phyloP scores from a whole-genome alignment of 2,888 invertebrate species.

The Macaria notata region DNA sequence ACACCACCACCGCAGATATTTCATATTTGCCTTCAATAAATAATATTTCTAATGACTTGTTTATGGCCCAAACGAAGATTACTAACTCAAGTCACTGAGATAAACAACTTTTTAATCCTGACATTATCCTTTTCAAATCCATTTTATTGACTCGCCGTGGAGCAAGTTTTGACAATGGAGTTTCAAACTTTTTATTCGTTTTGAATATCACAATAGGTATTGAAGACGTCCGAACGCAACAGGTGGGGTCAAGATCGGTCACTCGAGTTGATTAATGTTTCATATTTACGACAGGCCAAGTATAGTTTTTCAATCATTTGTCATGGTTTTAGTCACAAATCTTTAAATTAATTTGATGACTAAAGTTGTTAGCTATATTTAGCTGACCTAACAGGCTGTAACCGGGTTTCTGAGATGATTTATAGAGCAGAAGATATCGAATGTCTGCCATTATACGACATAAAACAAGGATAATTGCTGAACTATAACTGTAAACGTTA shows the following conservation, averaged over 20 bases:
- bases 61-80: slow-evolving; percentile 24
- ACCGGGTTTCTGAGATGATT: slow-evolving; percentile 31
- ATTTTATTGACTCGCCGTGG: too few relatives aligned
- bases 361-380: slow-evolving; percentile 1
- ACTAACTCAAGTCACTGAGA: slow-evolving; percentile 30
- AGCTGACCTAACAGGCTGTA: neutral
- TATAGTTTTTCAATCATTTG: slow-evolving; percentile 21
- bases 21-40: slow-evolving; percentile 24
- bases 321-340: slow-evolving; percentile 18
- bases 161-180: too few relatives aligned
- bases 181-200: too few relatives aligned
- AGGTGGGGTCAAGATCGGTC: slow-evolving; percentile 41
- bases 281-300: slow-evolving; percentile 31
- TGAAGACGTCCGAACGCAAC: slow-evolving; percentile 11
- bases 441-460: slow-evolving; percentile 29
- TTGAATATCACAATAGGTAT: too few relatives aligned
- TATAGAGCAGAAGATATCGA: slow-evolving; percentile 31
- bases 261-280: slow-evolving; percentile 36
- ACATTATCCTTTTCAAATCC: neutral
- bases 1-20: slow-evolving; percentile 15
- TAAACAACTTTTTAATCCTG: slow-evolving; percentile 23
- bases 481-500: slow-evolving; percentile 38
- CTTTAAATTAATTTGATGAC: slow-evolving; percentile 15
- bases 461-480: slow-evolving; percentile 35
- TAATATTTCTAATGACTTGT: slow-evolving; percentile 25